phyloP scores from a whole-genome alignment of 2,888 invertebrate species.

The Acronicta psi region DNA sequence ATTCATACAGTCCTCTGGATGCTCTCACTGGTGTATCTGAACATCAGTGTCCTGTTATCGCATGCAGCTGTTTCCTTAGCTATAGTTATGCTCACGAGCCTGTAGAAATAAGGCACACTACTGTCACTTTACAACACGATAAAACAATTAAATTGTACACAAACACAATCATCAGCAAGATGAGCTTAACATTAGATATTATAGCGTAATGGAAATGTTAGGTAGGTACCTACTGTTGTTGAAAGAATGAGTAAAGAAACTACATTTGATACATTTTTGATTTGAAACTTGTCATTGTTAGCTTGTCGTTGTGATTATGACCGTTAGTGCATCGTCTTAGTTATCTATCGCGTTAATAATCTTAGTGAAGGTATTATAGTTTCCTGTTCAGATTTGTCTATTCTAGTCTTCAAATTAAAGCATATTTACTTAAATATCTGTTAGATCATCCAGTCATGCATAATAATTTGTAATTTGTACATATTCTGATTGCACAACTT shows the following conservation, averaged over 20 bases:
- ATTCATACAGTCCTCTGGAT: conserved; percentile 37
- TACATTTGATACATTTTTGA: conserved; percentile 20
- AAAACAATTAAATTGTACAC: conserved; percentile 31
- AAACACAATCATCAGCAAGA: conserved; percentile 25
- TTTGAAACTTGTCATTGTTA: conserved; percentile 32
- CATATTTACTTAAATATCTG: conserved; percentile 63
- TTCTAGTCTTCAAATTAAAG: conserved; percentile 80
- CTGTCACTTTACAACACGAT: conserved; percentile 33
- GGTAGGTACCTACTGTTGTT: no score
- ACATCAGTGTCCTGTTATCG: conserved; percentile 34
- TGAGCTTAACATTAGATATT: conserved; percentile 10
- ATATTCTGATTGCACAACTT: conserved; percentile 83
- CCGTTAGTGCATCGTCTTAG: conserved; percentile 52
- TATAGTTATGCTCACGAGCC: conserved; percentile 43
- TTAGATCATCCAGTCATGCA: conserved; percentile 64
- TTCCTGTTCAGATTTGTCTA: conserved; percentile 63
- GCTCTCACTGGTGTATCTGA: conserved; percentile 30
- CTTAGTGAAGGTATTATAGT: conserved; percentile 47
- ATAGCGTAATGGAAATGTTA: conserved; percentile 21
- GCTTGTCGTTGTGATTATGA: conserved; percentile 52
- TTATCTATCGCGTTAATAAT: conserved; percentile 51
- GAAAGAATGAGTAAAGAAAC: conserved; percentile 17
- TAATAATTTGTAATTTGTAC: conserved; percentile 78
- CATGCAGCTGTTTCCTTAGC: conserved; percentile 34
- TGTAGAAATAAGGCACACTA: conserved; percentile 42